Conservation (phyloP, 2,888 invertebrate genomes). For the Athalia cordata region DNA sequence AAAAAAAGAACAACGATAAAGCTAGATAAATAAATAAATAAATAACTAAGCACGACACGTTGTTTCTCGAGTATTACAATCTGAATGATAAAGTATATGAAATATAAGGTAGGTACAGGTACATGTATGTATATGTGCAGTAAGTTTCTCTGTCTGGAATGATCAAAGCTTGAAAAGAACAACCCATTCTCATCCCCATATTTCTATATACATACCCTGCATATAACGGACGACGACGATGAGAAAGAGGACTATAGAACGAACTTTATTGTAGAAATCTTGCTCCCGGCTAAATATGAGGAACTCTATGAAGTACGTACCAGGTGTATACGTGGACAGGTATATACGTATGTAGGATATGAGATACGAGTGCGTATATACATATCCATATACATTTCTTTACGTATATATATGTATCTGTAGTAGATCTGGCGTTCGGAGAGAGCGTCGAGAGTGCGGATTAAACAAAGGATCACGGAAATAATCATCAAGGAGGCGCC, state of each 20-base stretch:
- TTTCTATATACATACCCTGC: not conserved
- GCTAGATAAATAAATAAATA: no score
- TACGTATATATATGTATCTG: no score
- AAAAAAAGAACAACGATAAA: no score
- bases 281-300: conserved; percentile 55
- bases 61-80: not conserved
- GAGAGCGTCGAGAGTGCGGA: conserved; percentile 13
- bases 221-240: not conserved
- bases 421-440: not conserved
- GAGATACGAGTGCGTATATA: not conserved
- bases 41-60: no score
- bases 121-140: not conserved
- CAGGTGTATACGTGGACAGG: not conserved
- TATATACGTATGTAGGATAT: not conserved
- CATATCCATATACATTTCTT: not conserved
- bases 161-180: conserved; percentile 24
- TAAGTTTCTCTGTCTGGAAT: not conserved
- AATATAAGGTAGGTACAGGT: not conserved
- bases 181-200: not conserved
- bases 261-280: conserved; percentile 55
- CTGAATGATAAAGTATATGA: not conserved
- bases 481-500: conserved; percentile 63
- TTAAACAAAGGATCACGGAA: conserved; percentile 51
- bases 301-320: not conserved
- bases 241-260: not conserved